phyloP scores from a whole-genome alignment of 2,888 invertebrate genomes.

The Crepidodera aurea region DNA sequence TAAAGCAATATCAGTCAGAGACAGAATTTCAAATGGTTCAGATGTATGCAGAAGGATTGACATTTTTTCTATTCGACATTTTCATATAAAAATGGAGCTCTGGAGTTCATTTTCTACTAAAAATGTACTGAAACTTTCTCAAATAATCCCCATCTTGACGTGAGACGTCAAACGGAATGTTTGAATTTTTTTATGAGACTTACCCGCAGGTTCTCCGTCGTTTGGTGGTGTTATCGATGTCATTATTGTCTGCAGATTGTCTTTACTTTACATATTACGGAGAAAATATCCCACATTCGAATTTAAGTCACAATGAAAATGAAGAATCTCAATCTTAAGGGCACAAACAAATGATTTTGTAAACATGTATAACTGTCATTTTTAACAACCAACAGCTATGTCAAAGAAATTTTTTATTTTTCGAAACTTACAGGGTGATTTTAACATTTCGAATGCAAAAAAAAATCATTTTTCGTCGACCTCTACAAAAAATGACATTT shows the following conservation, averaged over 20 bases:
- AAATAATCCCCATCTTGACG: not conserved
- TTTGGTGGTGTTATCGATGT: slow-evolving; percentile 37
- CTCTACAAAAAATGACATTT: too few relatives aligned
- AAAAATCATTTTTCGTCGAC: too few relatives aligned
- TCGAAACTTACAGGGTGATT: not conserved
- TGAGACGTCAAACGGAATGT: not conserved
- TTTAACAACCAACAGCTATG: not conserved
- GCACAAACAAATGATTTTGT: slow-evolving; percentile 52
- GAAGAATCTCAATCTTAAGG: slow-evolving; percentile 43
- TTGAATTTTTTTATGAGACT: slow-evolving; percentile 14
- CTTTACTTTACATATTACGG: slow-evolving; percentile 41
- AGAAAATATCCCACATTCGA: slow-evolving; percentile 44
- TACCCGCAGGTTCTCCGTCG: slow-evolving; percentile 37
- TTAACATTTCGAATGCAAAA: too few relatives aligned
- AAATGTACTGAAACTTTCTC: too few relatives aligned
- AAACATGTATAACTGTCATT: slow-evolving; percentile 36
- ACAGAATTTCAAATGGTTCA: too few relatives aligned
- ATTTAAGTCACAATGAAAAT: slow-evolving; percentile 48
- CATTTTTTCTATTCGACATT: too few relatives aligned
- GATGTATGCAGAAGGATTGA: too few relatives aligned
- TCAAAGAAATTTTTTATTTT: not conserved
- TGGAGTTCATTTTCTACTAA: too few relatives aligned
- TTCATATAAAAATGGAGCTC: too few relatives aligned
- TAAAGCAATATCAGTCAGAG: too few relatives aligned
- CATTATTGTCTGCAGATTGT: slow-evolving; percentile 37